Conservation (phyloP, 2,113 vertebrate genomes). For the Daubentonia madagascariensis region DNA sequence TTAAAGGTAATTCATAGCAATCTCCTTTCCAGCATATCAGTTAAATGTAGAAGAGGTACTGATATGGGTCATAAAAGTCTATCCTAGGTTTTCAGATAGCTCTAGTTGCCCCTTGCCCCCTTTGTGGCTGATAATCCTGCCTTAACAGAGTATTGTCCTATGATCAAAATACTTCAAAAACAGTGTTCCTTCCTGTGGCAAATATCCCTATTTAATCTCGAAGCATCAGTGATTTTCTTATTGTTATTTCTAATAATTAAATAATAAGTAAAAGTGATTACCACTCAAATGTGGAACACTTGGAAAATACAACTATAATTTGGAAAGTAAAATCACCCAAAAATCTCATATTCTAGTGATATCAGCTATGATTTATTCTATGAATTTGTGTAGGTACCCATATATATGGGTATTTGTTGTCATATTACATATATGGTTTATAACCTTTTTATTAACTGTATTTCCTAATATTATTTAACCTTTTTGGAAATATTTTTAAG, state of each 20-base stretch:
- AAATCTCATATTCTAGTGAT: background rate
- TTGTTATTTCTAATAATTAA: conserved; percentile 28
- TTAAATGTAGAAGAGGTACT: background rate
- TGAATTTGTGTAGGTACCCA: background rate
- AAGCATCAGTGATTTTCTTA: background rate
- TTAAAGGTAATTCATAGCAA: background rate
- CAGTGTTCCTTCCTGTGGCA: background rate
- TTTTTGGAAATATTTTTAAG: background rate
- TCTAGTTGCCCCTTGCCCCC: background rate
- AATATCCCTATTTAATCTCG: background rate
- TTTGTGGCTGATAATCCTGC: background rate
- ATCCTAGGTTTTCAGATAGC: background rate
- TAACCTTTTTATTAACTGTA: background rate
- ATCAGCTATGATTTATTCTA: background rate
- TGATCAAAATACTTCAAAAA: background rate
- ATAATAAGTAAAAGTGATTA: background rate
- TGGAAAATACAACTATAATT: conserved; percentile 1
- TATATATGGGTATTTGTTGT: background rate
- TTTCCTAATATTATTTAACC: background rate
- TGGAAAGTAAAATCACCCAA: background rate
- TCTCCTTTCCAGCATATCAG: background rate
- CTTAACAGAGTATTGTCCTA: background rate
- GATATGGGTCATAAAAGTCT: background rate
- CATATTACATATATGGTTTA: background rate
- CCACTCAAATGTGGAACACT: background rate